Evolutionary conservation across 2,113 vertebrate genomes (phyloP), one percentile per base, ranked within the genome.

Genomic region (Malurus alboscapulatus): DNA sequence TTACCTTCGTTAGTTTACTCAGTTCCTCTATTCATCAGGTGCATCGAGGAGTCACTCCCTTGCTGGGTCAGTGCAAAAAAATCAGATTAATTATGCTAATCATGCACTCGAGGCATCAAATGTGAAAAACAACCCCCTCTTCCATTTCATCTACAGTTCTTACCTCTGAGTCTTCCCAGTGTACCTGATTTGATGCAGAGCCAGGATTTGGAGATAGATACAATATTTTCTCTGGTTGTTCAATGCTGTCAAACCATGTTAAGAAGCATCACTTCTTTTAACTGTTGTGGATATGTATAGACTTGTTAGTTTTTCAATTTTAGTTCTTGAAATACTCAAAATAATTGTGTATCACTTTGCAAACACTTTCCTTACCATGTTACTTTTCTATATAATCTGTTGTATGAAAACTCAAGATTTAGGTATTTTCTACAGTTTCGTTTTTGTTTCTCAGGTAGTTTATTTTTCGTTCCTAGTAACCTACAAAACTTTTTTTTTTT

Each of bases 21-120:
- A 93, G 38, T 94, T 51, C 14, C 65, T 81, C 26, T 81, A 78
- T 87, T 92, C 80, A 89, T n/a, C 66, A 91, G 62, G 50, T 93
- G 66, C 80, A 87, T 72, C 54, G 71, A 90, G 74, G 79, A 95
- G 67, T 59, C 58, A 53, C 45, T 91, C 53, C 30, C 42, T 65
- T 32, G 17, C 77, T 65, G 62, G 57, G 45, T 38, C 69, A 68
- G 69, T 66, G 58, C 25, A 58, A 75, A 72, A 90, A 84, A 65
- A 20, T 10, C 25, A 79, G 53, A 93, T 96, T 93, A 89, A 91
- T 95, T 96, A 87, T 96, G 88, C 32, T 92, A 92, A 95, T 96
- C 45, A 82, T 57, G 26, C 27, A 84, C 62, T 84, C 18, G 25
- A 88, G 58, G 61, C 77, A 93, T 22, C 11, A 90, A 93, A 84